Evolutionary conservation across 2,113 vertebrate genomes (phyloP), one percentile per base, ranked within the genome.

Genomic region (Erythrolamprus reginae): DNA sequence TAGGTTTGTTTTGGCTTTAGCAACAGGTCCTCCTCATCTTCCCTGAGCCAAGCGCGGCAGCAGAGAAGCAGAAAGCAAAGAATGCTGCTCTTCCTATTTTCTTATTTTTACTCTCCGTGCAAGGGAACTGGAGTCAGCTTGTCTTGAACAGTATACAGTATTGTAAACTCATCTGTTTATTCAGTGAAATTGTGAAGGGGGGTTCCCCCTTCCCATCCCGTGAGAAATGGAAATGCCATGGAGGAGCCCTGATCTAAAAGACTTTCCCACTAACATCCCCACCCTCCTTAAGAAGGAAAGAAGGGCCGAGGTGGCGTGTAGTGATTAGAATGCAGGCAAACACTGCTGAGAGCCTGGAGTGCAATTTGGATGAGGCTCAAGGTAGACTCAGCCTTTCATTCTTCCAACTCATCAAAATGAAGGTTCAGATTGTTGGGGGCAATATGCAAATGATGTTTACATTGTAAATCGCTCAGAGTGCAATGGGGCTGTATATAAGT

Each of bases 1-100:
- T 90, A 90, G 90, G 91, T 82, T 85, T 65, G 70, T 95, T 85
- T 93, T 85, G 26, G 42, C 93, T 96, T 92, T 95, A 91, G 93
- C 93, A 95, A 1, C 19, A 90, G 88, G 47, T 87, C 28, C 55
- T 87, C 28, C 55, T 88, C 88, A 89, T 89, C 95, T 95, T 93
- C 89, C 94, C 77, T 92, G 88, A 53, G 92, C 56, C n/a, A 89
- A 13, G 53, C 89, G 61, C 93, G 90, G 93, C n/a, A 89, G 82
- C 52, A n/a, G n/a, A 93, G 89, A 93, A 85, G 47, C 90, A 50
- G 86, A 91, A 89, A 93, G 85, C 50, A 77, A 93, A 94, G 61
- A 82, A 88, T 92, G 24, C 10, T 38, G 48, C 92, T 93, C 89
- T 92, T 93, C 84, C 87, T 48, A 92, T 93, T 92, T 82, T 89